phyloP scores from a whole-genome alignment of 2,797 vertebrate genomes.

The Merluccius polli region DNA sequence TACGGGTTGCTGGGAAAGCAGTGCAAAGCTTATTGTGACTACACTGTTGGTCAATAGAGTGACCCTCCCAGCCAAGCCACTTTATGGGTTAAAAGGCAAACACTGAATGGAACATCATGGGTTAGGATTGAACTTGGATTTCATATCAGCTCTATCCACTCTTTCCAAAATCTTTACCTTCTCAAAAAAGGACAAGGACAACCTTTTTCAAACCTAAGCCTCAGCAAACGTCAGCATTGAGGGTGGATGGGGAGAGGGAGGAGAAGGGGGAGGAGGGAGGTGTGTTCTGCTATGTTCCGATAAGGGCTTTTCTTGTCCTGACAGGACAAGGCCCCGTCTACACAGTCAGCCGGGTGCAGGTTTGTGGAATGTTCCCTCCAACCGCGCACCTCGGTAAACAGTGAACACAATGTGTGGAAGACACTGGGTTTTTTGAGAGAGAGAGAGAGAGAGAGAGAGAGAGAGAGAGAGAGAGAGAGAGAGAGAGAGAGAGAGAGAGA shows the following conservation, averaged over 20 bases:
- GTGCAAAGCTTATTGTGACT: neutral
- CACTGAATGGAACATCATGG: neutral
- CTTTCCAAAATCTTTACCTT: neutral
- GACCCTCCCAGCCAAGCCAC: neutral
- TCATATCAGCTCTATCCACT: neutral
- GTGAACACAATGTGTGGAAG: neutral
- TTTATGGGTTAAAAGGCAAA: neutral
- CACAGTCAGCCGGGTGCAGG: neutral
- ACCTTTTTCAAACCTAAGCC: neutral
- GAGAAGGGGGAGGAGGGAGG: neutral
- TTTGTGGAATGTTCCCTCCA: constrained; percentile 1
- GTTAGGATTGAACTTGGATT: neutral
- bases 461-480: neutral
- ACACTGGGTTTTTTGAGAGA: no score
- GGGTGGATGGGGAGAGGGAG: neutral
- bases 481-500: no score
- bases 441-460: no score
- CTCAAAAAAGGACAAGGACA: neutral
- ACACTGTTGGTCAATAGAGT: neutral
- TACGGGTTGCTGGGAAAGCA: neutral
- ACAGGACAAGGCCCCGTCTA: constrained; percentile 34
- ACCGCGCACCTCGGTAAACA: neutral
- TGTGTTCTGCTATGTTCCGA: constrained; percentile 34
- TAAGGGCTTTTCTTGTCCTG: constrained; percentile 34
- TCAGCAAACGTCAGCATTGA: neutral